Evolutionary conservation across 2,797 vertebrate genomes (phyloP).

Genomic region (Sebastes steindachneri): DNA sequence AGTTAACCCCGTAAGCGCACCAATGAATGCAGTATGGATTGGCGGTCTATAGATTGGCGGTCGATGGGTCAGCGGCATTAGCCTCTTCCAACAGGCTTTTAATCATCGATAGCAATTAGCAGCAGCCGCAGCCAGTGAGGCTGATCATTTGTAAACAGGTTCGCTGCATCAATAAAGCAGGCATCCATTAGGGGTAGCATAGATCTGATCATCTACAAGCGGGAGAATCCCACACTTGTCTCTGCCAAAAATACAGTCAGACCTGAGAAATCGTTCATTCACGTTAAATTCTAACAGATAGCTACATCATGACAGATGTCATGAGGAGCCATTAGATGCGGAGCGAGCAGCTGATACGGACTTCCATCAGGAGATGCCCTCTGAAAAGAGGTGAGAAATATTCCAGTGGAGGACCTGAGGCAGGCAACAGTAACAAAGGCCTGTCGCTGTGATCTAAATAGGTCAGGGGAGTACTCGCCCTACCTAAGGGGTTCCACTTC

Average conservation of each 20-base stretch:
- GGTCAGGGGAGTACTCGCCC: conserved; percentile 71
- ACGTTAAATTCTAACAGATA: background rate
- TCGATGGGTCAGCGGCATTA: conserved; percentile 40
- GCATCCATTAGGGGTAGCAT: conserved; percentile 27
- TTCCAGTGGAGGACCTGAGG: conserved; percentile 38
- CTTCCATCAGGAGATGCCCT: conserved; percentile 3
- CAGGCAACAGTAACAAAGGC: conserved; percentile 45
- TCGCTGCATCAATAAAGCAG: conserved; percentile 52
- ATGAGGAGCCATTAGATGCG: conserved; percentile 24
- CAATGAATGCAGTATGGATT: conserved; percentile 28
- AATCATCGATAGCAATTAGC: conserved; percentile 73
- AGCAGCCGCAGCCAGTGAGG: conserved; percentile 32
- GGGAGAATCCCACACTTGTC: background rate
- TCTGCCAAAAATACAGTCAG: background rate
- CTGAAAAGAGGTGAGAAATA: conserved; percentile 37
- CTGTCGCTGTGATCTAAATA: conserved; percentile 70
- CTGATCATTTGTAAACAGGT: conserved; percentile 67
- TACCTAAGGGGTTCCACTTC: conserved; percentile 65
- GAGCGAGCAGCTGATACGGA: background rate
- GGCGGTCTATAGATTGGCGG: conserved; percentile 25
- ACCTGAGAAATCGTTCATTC: background rate
- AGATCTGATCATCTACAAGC: conserved; percentile 18
- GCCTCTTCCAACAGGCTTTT: conserved; percentile 47
- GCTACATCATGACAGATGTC: conserved; percentile 5
- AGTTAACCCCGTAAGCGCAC: conserved; percentile 5